Evolutionary conservation across 2,888 invertebrate genomes (phyloP).

Genomic region (Drosophila kanekoi): DNA sequence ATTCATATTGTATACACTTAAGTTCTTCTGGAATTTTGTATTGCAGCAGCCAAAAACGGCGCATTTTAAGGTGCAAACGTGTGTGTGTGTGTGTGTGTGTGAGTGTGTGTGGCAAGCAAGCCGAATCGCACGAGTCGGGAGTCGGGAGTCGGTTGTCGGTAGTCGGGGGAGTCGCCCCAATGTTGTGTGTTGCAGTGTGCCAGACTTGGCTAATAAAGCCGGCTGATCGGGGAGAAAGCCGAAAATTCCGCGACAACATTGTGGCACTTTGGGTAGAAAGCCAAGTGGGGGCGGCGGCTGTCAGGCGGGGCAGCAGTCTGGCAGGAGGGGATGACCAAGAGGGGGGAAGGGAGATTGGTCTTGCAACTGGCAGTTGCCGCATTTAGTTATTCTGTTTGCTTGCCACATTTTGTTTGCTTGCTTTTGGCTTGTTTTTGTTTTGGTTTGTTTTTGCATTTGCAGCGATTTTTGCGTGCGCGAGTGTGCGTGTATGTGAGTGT

Average conservation of each 20-base stretch:
- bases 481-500: constrained; percentile 9
- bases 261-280: constrained; percentile 61
- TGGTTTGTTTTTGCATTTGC: constrained; percentile 57
- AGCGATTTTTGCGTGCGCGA: constrained; percentile 42
- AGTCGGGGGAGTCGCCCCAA: constrained; percentile 24
- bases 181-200: constrained; percentile 31
- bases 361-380: constrained; percentile 33
- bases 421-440: constrained; percentile 26
- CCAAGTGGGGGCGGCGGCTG: constrained; percentile 25
- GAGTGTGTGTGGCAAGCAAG: constrained; percentile 19
- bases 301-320: neutral
- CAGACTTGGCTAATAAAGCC: constrained; percentile 79
- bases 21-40: constrained; percentile 81
- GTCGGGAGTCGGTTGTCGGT: neutral
- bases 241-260: constrained; percentile 81
- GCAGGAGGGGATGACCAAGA: neutral
- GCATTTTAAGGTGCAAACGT: constrained; percentile 52
- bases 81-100: constrained; percentile 1
- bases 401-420: constrained; percentile 55
- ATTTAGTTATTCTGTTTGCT: constrained; percentile 78
- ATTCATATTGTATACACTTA: constrained; percentile 76
- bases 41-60: constrained; percentile 68
- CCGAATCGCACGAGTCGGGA: constrained; percentile 40
- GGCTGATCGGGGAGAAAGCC: constrained; percentile 82
- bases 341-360: too few species aligned